A percentile compares a stretch with the other conserved stretches of the same genome.
Evolutionary conservation across 2,888 invertebrate species (phyloP).

Genomic region (Drosophila buzzatii): DNA sequence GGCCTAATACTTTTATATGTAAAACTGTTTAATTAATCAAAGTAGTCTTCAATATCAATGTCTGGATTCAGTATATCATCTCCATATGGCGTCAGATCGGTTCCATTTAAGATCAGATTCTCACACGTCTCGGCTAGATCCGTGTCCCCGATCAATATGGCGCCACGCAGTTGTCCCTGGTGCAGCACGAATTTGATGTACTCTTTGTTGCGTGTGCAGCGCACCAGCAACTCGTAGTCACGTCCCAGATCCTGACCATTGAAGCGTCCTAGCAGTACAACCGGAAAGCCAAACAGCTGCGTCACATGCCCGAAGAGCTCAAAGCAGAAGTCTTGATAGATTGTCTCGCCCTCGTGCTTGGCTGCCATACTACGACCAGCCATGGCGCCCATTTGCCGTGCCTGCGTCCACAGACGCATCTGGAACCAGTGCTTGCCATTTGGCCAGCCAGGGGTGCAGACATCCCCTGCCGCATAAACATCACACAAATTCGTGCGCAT

Average conservation of each 20-base stretch:
- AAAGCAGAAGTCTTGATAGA: slow-evolving; percentile 97
- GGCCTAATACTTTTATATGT: slow-evolving; percentile 22
- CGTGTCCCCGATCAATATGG: slow-evolving; percentile 97
- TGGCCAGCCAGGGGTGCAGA: slow-evolving; percentile 93
- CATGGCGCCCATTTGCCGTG: slow-evolving; percentile 98
- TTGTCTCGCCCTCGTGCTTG: slow-evolving; percentile 87
- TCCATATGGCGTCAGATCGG: slow-evolving; percentile 94
- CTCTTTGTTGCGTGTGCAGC: slow-evolving; percentile 92
- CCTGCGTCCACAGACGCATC: slow-evolving; percentile 99
- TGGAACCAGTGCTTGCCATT: slow-evolving; percentile 94
- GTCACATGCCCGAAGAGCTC: slow-evolving; percentile 99
- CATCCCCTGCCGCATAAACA: slow-evolving; percentile 98
- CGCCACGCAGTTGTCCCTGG: slow-evolving; percentile 95
- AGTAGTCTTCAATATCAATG: slow-evolving; percentile 99
- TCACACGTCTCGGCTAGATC: slow-evolving; percentile 99
- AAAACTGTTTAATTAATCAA: slow-evolving; percentile 89
- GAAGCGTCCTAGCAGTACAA: slow-evolving; percentile 95
- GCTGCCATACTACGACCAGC: slow-evolving; percentile 95
- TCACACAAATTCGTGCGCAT: slow-evolving; percentile 92
- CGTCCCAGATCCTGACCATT: slow-evolving; percentile 95
- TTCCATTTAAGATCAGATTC: slow-evolving; percentile 97
- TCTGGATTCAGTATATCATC: slow-evolving; percentile 97
- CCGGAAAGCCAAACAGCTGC: slow-evolving; percentile 96
- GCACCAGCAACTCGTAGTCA: slow-evolving; percentile 93
- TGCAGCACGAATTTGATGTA: slow-evolving; percentile 95